Base-by-base conservation (phyloP, 2,888 invertebrate genomes). In the Petrolisthes cinctipes region DNA sequence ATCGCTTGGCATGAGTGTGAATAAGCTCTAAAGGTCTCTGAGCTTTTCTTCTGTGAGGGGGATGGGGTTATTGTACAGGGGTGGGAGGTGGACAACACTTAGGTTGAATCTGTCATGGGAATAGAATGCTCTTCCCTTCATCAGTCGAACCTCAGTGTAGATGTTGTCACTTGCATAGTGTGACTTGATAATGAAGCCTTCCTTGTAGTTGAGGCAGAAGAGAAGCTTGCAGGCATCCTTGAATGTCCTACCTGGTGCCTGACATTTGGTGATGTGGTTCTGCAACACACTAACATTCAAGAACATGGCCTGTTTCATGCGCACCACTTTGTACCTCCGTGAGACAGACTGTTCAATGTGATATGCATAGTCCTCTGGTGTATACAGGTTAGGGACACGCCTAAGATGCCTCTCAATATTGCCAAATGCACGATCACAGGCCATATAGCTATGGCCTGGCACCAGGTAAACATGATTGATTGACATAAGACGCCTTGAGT, bases 291-390 rank as follows among this genome's bases (percentile, higher is more conserved):
- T 2, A 37, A 37, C 2, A 3, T 66, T 66, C 4, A 61, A n/a
- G 20, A 66, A 82, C 82, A 82, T 68, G 37, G 82, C 82, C 82
- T 82, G 61, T 9, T 57, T 82, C 82, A 82, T 82, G 66, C 68
- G 61, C 82, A 82, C 82, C 61, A 82, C 82, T 66, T 82, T 82
- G 82, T 82, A 68, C 68, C 23, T 7, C 9, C 9, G 7, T 82
- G 66, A n/a, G 61, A 82, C 82, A 6, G 68, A 37, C 37, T 37
- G 37, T 37, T 37, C 37, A 37, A 37, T 37, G 37, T 37, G 37
- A 37, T 37, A 68, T 68, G 37, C 78, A 20, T 76, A 76, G 23
- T 76, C 78, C 14, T 76, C 78, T n/a, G 78, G 78, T 37, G 20
- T 76, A 23, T 76, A 76, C 14, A 76, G 37, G 78, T 76, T 76